Percentiles rank a stretch among this genome's conserved stretches.
phyloP scores from a whole-genome alignment of 2,888 invertebrate genomes.

The Druceiella hillmani region DNA sequence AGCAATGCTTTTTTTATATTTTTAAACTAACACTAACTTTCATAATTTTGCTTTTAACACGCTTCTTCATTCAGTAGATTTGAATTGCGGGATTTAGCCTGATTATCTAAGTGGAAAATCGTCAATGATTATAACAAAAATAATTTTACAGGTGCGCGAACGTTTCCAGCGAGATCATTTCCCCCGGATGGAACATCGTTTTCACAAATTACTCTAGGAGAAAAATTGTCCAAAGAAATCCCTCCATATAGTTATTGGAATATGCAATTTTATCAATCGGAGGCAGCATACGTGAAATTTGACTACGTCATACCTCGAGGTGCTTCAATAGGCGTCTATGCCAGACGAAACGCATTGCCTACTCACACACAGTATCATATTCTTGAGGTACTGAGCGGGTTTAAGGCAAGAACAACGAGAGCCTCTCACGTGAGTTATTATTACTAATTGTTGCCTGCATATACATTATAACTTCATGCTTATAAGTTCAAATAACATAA shows the following conservation, averaged over 20 bases:
- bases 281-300: constrained; percentile 90
- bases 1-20: no score
- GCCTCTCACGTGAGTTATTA: constrained; percentile 76
- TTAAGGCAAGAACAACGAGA: constrained; percentile 77
- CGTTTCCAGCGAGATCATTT: constrained; percentile 84
- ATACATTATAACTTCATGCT: constrained; percentile 2
- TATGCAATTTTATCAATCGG: constrained; percentile 94
- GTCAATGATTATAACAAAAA: no score
- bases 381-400: constrained; percentile 86
- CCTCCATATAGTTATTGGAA: constrained; percentile 96
- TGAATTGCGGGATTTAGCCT: no score
- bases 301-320: constrained; percentile 90
- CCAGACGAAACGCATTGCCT: constrained; percentile 87
- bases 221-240: constrained; percentile 83
- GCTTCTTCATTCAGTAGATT: no score
- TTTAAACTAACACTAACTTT: no score
- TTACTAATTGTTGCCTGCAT: not conserved
- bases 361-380: constrained; percentile 97
- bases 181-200: constrained; percentile 92
- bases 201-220: constrained; percentile 82
- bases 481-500: constrained; percentile 4
- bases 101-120: no score
- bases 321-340: constrained; percentile 92
- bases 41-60: no score
- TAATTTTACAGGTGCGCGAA: constrained; percentile 70